Evolutionary conservation across 2,888 invertebrate species (phyloP), one percentile per base, ranked within the genome.

Genomic region (Prosapia bicincta): DNA sequence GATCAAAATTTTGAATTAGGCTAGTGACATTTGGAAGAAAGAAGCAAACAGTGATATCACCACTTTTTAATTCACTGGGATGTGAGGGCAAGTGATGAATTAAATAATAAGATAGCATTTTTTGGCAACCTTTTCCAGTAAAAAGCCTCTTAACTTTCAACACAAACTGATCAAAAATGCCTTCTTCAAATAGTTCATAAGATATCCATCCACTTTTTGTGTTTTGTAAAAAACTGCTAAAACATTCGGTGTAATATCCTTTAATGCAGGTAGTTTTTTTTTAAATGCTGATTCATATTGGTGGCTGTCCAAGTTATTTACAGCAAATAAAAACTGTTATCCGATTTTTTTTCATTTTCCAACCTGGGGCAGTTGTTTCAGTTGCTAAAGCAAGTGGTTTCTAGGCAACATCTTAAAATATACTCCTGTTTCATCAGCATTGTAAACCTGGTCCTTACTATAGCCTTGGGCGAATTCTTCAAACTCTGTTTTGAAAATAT

Each of bases 301-400:
- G 71, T n/a, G 65, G 54, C 66, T 65, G 24, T 30, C 71, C 26
- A 65, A n/a, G n/a, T n/a, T n/a, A n/a, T n/a, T n/a, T n/a, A n/a
- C n/a, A n/a, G n/a, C n/a, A n/a, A 20, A 65, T n/a, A 43, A 72
- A 26, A 65, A 26, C 28, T 28, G 28, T 72, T 43, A 66, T 66
- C 23, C 24, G 15, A 20, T 71, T 65, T 71, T 71, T 38, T 38
- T 7, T 70, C 25, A 7, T 32, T n/a, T n/a, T n/a, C n/a, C n/a
- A n/a, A n/a, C n/a, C n/a, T n/a, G n/a, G n/a, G 38, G 66, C 5
- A 66, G 26, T 15, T 23, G 25, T 25, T 66, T 26, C 15, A 15
- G 7, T 66, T 26, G 66, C 3, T 23, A n/a, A 67, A 67, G 9
- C 25, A 67, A 23, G n/a, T 20, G 23, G 9, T 26, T 6, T 26